Evolutionary conservation across 1,140 invertebrate genomes (phyloP), one percentile per base, ranked within the genome.

Genomic region (Cotesia typhae): DNA sequence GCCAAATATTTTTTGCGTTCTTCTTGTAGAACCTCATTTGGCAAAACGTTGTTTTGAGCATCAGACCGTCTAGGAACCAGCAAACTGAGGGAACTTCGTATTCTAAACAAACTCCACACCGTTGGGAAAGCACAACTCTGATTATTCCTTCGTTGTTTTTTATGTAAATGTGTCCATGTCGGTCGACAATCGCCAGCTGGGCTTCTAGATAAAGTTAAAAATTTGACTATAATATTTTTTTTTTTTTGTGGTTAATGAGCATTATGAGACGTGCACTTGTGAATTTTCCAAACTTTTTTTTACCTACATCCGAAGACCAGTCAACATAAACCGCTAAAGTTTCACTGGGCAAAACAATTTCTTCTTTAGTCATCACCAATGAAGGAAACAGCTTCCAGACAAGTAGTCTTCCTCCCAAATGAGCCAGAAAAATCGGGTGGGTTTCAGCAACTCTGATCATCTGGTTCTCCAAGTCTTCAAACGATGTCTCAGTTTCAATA

Each of bases 41-140:
- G 61, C 83, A 82, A 37, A 82, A 84, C 0, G 83, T 82, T 0
- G 83, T 85, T 6, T 79, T 80, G 4, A 85, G 51, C 0, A 86
- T 28, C 5, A 87, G 81, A n/a, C 82, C 82, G 36, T 51, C 75
- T 3, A 59, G 70, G 52, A 79, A 82, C 83, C 84, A 87, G 28
- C 76, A 75, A n/a, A 86, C 68, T 0, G 64, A 36, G 0, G 83
- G 73, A 0, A 74, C 28, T 17, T 83, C 81, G 28, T 78, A 52
- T 1, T 83, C 75, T 2, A 14, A 0, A 57, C 80, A 82, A 5
- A 79, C 12, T 5, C 59, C 69, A 28, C 80, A 83, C 0, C 72
- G 76, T 71, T 83, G 80, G 0, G 82, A 79, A 0, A 77, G 6
- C 0, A 85, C 74, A 4, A 86, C 75, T 0, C 79, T 78, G 4